Percentiles rank a stretch among this genome's conserved stretches.
phyloP scores from a whole-genome alignment of 2,113 vertebrate species.

The Physeter macrocephalus region DNA sequence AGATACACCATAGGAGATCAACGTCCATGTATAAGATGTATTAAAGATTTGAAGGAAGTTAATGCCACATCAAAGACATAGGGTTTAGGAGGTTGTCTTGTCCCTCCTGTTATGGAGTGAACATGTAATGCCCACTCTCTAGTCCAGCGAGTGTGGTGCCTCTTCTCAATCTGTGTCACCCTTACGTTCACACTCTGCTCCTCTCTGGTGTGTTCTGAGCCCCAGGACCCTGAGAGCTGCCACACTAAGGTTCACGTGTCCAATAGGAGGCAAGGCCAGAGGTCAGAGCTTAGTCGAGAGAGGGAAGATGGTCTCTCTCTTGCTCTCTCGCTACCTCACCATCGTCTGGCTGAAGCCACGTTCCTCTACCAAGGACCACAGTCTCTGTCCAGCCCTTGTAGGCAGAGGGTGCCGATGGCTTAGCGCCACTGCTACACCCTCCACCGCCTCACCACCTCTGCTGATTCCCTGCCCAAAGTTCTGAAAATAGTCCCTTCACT shows the following conservation, averaged over 20 bases:
- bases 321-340: background rate
- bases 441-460: rapidly evolving
- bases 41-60: background rate
- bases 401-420: background rate
- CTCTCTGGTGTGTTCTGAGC: background rate
- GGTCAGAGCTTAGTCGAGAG: background rate
- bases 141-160: too few relatives aligned
- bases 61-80: background rate
- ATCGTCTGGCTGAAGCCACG: background rate
- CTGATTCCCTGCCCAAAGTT: background rate
- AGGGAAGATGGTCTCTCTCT: background rate
- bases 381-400: background rate
- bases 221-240: background rate
- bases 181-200: background rate
- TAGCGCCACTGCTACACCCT: background rate
- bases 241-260: background rate
- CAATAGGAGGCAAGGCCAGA: background rate
- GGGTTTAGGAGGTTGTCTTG: background rate
- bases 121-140: background rate
- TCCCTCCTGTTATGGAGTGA: background rate
- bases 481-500: background rate
- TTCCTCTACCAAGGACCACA: background rate
- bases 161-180: background rate
- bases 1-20: background rate
- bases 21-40: background rate